A percentile compares a stretch with the other conserved stretches of the same genome.
phyloP scores from a whole-genome alignment of 2,113 vertebrate species.

The Chamaetylas fuelleborni region DNA sequence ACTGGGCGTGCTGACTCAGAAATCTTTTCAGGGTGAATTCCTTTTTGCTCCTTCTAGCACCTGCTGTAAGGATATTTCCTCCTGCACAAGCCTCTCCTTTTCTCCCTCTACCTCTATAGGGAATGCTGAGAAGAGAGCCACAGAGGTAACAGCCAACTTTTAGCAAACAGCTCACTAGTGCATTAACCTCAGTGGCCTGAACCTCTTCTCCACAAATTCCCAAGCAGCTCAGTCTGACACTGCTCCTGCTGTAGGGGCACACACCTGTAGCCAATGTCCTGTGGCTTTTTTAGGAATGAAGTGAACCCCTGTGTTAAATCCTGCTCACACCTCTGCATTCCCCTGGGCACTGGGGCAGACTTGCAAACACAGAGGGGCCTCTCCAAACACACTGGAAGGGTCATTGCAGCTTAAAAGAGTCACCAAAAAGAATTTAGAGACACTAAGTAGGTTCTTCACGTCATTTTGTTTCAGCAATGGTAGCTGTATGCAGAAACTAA shows the following conservation, averaged over 20 bases:
- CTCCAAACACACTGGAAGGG: neutral
- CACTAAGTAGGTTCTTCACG: neutral
- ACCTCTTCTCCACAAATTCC: neutral
- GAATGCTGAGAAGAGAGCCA: neutral
- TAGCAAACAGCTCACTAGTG: neutral
- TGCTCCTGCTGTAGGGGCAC: neutral
- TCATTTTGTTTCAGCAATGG: neutral
- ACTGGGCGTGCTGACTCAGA: neutral
- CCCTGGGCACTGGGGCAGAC: neutral
- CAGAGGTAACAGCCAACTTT: neutral
- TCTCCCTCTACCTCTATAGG: fast-evolving
- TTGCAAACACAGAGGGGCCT: neutral
- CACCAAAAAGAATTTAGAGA: neutral
- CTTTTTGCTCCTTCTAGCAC: neutral
- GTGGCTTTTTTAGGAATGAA: neutral
- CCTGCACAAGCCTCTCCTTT: neutral
- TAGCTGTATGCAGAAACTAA: neutral
- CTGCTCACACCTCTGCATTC: neutral
- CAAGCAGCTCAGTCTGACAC: neutral
- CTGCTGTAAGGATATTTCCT: neutral
- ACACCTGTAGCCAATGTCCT: neutral
- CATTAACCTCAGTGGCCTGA: neutral
- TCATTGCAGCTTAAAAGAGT: neutral
- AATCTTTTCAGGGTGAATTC: neutral
- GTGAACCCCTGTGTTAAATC: neutral